Evolutionary conservation across 1,140 invertebrate species (phyloP), one percentile per base, ranked within the genome.

Genomic region (Dreissena rostriformis): DNA sequence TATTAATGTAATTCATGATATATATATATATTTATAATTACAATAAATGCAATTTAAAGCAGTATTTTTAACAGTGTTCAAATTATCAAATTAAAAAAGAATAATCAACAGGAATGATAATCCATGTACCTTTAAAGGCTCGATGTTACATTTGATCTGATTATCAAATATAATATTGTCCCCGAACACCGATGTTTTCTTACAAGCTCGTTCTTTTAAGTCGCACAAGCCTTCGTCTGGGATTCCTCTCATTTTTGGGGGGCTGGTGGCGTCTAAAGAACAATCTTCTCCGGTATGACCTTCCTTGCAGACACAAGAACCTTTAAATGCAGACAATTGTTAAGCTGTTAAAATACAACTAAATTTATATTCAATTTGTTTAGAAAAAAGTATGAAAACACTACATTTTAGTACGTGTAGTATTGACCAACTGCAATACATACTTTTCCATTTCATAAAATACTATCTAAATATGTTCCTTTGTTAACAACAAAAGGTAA

Each of bases 181-280:
- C 4, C 73, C 73, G 29, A 28, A 76, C 12, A 76, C 73, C 26
- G 73, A 76, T 28, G 73, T 76, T 63, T 17, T 61, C 28, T 19
- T 12, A 76, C 73, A 76, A 15, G 29, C 19, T 26, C 73, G 26
- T 52, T 65, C 15, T 52, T 26, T 52, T 28, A 76, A 29, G 29
- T 76, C 73, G 49, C 73, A 76, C 0, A 26, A 19, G 8, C 73
- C 73, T 7, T 63, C 19, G 19, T 76, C 73, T 22, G 73, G 73
- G 17, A 76, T 26, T n/a, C 73, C 73, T 28, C 0, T 57, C 73
- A 76, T 76, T 14, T 29, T n/a, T 17, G 73, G 73, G 11, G 73
- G 73, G 61, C 39, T 26, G 0, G 53, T 24, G 1, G 17, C 15
- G 22, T 61, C 28, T 22, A 63, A 17, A 15, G 73, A 76, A 61